Base-by-base conservation (phyloP, 2,797 vertebrate genomes). In the Sternarchorhynchus goeldii region DNA sequence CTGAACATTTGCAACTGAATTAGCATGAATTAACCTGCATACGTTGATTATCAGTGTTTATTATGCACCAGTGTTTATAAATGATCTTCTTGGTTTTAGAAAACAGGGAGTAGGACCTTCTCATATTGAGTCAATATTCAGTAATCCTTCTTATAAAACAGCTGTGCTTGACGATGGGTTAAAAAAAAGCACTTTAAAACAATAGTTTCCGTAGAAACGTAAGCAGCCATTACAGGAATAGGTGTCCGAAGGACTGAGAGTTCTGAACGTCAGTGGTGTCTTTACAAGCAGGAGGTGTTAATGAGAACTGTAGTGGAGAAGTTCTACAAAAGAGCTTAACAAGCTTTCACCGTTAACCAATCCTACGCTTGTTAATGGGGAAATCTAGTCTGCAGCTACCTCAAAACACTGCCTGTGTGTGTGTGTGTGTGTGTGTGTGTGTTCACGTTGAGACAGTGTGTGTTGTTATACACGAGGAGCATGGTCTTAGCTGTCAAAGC, bases 281-380 rank as follows among this genome's bases (percentile, higher is more conserved):
- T 56, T 53, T 53, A 56, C 12, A 57, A 50, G 53, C 53, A 56
- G 53, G n/a, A 57, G 53, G 68, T 71, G 53, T 57, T 71, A 71
- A 71, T 71, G 68, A 71, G 68, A 57, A 21, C 68, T 34, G 53
- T 32, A 71, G 31, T n/a, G 53, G 68, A 56, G 65, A 39, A 53
- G 68, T 34, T 56, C 12, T 71, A 34, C 31, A 71, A 57, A 71
- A 56, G 29, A 34, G 21, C 53, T 31, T 71, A 71, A 57, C 50
- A 25, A 71, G 31, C 29, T 34, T 71, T 71, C 68, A 71, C 68
- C 55, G 21, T 53, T 50, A 0, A 6, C 66, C 16, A n/a, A 8
- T 53, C 12, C 56, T 72, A 12, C 12, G 4, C 6, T 36, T 5
- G n/a, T 25, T 57, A 56, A 57, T 57, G 32, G 56, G 56, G 17